Evolutionary conservation across 2,888 invertebrate genomes (phyloP).

Genomic region (Nesidiocoris tenuis): DNA sequence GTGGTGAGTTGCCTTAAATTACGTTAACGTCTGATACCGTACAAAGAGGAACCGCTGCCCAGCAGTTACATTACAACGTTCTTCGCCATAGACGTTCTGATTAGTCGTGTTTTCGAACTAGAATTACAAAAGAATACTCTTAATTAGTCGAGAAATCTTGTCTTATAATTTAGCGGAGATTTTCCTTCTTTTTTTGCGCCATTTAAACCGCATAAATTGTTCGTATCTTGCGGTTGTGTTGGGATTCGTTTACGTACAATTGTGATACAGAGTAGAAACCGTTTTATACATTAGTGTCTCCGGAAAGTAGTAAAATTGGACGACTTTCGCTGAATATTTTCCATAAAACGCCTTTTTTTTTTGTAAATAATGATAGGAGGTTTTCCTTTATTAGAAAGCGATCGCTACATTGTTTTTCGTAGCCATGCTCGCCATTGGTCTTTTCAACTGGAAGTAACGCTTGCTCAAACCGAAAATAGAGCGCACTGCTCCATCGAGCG

Average conservation of each 20-base stretch:
- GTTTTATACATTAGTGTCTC: constrained; percentile 26
- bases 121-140: background rate
- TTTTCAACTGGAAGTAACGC: background rate
- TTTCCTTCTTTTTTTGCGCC: background rate
- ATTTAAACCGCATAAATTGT: background rate
- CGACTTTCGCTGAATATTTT: constrained; percentile 23
- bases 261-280: constrained; percentile 12
- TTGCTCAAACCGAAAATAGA: background rate
- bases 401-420: background rate
- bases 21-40: constrained; percentile 2
- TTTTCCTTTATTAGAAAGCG: background rate
- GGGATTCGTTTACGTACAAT: constrained; percentile 23
- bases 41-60: constrained; percentile 7
- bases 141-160: constrained; percentile 22
- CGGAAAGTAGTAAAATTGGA: background rate
- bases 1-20: background rate
- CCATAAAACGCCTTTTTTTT: no score
- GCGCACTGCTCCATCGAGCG: background rate
- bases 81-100: background rate
- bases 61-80: background rate
- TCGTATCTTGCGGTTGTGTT: constrained; percentile 15
- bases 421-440: no score
- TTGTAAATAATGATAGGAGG: no score
- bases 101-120: constrained; percentile 10
- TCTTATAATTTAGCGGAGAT: constrained; percentile 1